Conservation (phyloP, 2,888 invertebrate genomes). For the Troides helena region DNA sequence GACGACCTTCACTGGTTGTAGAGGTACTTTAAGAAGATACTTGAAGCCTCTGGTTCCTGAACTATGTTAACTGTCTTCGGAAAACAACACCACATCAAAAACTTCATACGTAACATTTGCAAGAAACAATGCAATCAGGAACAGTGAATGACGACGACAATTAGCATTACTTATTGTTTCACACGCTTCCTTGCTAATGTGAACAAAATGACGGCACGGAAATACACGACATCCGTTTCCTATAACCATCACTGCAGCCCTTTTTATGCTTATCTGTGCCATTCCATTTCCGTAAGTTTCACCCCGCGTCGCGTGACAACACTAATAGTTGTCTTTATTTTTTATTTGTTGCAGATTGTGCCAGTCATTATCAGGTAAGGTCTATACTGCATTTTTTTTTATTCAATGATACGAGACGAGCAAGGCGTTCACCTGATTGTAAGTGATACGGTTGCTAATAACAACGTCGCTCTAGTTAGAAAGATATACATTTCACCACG, state of each 20-base stretch:
- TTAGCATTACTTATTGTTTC: background rate
- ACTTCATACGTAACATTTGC: background rate
- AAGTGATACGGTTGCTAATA: too few species aligned
- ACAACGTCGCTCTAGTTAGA: too few species aligned
- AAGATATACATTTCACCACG: too few species aligned
- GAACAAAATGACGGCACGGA: slow-evolving; percentile 33
- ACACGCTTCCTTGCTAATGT: slow-evolving; percentile 31
- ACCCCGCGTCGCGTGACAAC: background rate
- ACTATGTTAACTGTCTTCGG: too few species aligned
- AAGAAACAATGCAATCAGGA: slow-evolving; percentile 18
- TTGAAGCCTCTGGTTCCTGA: too few species aligned
- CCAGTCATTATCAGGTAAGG: slow-evolving; percentile 11
- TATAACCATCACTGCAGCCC: background rate
- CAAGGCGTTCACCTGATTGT: too few species aligned
- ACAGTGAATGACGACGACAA: slow-evolving; percentile 29
- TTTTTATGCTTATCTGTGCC: slow-evolving; percentile 11
- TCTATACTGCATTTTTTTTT: too few species aligned
- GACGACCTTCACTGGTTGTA: too few species aligned
- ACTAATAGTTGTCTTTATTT: background rate
- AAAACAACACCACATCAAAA: too few species aligned
- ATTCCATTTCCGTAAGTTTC: slow-evolving; percentile 13
- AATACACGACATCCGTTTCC: slow-evolving; percentile 17
- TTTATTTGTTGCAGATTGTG: slow-evolving; percentile 19
- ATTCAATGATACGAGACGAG: too few species aligned
- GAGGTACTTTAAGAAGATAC: too few species aligned